A percentile compares a stretch with the other conserved stretches of the same genome.
These are phyloP conservation scores for Ips nitidus DNA, from an alignment of 1,140 invertebrate species.

Conservation along the genomic window DNA sequence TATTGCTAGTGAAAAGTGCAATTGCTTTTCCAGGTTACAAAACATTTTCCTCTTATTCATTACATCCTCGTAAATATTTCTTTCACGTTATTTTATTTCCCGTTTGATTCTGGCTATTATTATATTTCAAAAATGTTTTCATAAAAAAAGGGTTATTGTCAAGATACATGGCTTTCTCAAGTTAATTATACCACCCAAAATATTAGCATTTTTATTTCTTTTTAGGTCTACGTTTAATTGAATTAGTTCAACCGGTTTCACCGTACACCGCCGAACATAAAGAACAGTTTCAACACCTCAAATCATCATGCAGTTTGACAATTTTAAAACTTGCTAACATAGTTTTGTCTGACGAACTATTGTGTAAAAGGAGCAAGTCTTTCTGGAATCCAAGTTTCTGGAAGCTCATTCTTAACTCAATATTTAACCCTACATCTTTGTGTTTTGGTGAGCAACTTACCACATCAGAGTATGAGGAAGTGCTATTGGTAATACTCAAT, in stretches of 20 bases:
- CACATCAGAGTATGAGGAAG: slow-evolving; percentile 12
- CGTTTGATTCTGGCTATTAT: no score
- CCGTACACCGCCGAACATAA: slow-evolving; percentile 33
- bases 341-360: slow-evolving; percentile 20
- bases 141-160: no score
- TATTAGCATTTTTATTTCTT: neutral
- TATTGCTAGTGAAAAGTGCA: no score
- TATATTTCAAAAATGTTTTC: no score
- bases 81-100: no score
- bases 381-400: slow-evolving; percentile 35
- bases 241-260: neutral
- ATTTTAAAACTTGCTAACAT: slow-evolving; percentile 31
- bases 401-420: slow-evolving; percentile 29
- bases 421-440: slow-evolving; percentile 33
- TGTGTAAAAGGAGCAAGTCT: neutral
- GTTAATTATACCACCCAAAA: no score
- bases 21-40: no score
- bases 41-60: no score
- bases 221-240: neutral
- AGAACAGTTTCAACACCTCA: slow-evolving; percentile 31
- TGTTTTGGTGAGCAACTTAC: slow-evolving; percentile 28
- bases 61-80: no score
- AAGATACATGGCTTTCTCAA: no score
- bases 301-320: slow-evolving; percentile 26
- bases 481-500: slow-evolving; percentile 30